Conservation (phyloP, 53 echinoderm and acorn worm genomes). For the Henricia sp. region DNA sequence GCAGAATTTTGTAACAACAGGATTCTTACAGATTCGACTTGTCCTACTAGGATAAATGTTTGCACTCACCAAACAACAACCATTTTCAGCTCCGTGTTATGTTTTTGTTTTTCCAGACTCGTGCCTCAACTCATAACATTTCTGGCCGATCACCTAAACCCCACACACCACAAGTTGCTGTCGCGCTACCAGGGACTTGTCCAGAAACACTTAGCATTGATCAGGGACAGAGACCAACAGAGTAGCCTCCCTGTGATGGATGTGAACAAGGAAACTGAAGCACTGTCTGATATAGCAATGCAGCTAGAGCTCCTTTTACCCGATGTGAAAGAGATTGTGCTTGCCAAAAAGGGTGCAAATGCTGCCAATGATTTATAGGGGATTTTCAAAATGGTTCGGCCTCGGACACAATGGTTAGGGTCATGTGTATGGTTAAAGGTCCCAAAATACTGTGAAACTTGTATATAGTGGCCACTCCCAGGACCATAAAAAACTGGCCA, state of each 20-base stretch:
- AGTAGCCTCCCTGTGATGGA: constrained; percentile 18
- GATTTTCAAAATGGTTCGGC: too few relatives aligned
- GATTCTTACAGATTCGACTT: not conserved
- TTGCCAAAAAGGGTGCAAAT: constrained; percentile 77
- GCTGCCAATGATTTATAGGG: constrained; percentile 40
- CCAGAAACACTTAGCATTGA: constrained; percentile 77
- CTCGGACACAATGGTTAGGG: too few relatives aligned
- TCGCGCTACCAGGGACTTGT: constrained; percentile 90
- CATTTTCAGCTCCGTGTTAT: not conserved
- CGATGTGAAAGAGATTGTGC: constrained; percentile 81
- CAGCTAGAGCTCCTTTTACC: constrained; percentile 77
- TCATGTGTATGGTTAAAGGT: too few relatives aligned
- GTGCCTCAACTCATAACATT: constrained; percentile 88
- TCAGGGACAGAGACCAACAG: constrained; percentile 66
- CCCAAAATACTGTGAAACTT: too few relatives aligned
- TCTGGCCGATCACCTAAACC: constrained; percentile 69
- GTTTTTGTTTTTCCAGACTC: constrained; percentile 52
- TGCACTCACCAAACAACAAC: too few relatives aligned
- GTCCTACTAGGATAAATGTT: not conserved
- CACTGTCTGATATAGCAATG: constrained; percentile 14
- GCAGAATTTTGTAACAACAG: too few relatives aligned
- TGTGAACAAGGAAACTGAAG: constrained; percentile 37
- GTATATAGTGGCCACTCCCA: too few relatives aligned
- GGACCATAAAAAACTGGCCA: too few relatives aligned
- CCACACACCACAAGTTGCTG: constrained; percentile 73